Evolutionary conservation across 2,888 invertebrate genomes (phyloP), one percentile per base, ranked within the genome.

Genomic region (Hecatera dysodea): DNA sequence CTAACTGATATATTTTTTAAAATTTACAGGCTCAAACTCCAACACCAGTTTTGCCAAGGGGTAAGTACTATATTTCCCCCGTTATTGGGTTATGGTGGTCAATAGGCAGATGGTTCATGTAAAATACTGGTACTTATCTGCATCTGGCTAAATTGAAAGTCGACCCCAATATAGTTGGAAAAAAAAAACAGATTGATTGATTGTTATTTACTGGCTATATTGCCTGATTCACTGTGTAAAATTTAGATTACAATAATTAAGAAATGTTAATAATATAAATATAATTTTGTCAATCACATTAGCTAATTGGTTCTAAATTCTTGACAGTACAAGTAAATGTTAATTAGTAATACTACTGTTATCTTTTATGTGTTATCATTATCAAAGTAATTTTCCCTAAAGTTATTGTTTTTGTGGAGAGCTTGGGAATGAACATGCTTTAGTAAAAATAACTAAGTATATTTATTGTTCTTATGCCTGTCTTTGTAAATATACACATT

Each of bases 241-340:
- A 29, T 11, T 39, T 1, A 39, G 29, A 6, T 52, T 24, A 70
- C 24, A 24, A 39, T 19, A 24, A 1, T 1, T n/a, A 24, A 15
- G 24, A 29, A 29, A 29, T 29, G 1, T 29, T 29, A 29, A 4
- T 29, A 4, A 29, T n/a, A 29, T 33, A 33, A n/a, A n/a, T n/a
- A 60, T 24, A 24, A 24, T 39, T 73, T 24, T n/a, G 29, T 7
- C 27, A 59, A 44, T 27, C 2, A 27, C 27, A 60, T 59, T 68
- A 72, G 11, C 17, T 36, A 36, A 74, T 27, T 42, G n/a, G 17
- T 52, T 24, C 11, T 36, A 24, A 65, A 36, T 64, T 44, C 15
- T 50, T 44, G 15, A 22, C 12, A 52, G 33, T 50, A 42, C 39
- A 24, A 17, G 12, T 42, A 42, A 1, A 39, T 48, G n/a, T 48